A percentile compares a stretch with the other conserved stretches of the same genome.
Conservation (phyloP, 2,888 invertebrate species). For the Callyntrura sp. region DNA sequence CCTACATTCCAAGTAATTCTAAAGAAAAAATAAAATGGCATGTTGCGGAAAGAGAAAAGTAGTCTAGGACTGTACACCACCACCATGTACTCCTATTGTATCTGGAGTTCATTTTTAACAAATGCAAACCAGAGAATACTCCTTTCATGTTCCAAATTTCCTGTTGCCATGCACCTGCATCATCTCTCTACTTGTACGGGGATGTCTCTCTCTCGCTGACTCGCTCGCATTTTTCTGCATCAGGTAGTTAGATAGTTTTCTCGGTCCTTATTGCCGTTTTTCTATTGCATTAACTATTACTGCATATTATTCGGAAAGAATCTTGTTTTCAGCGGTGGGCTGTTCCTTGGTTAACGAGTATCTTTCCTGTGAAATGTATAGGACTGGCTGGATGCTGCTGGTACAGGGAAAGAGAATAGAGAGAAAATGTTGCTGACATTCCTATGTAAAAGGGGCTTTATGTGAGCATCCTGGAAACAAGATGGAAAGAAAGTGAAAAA, state of each 20-base stretch:
- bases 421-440: background rate
- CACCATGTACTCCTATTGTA: background rate
- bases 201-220: background rate
- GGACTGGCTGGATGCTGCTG: background rate
- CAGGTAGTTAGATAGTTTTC: constrained; percentile 63
- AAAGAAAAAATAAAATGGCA: background rate
- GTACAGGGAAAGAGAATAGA: too few relatives aligned
- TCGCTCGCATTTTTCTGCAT: constrained; percentile 45
- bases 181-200: background rate
- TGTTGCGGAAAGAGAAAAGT: background rate
- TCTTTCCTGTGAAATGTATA: background rate
- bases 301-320: background rate
- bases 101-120: background rate
- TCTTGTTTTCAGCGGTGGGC: background rate
- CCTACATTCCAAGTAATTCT: constrained; percentile 11
- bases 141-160: constrained; percentile 22
- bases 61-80: background rate
- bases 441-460: constrained; percentile 11
- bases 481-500: constrained; percentile 31
- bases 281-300: constrained; percentile 35
- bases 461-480: background rate
- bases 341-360: background rate
- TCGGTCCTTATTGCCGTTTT: constrained; percentile 1
- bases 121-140: background rate
- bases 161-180: background rate